These are phyloP conservation scores for Siderastrea radians DNA, from an alignment of 92 coral and sea anemone species.

Conservation along the genomic window DNA sequence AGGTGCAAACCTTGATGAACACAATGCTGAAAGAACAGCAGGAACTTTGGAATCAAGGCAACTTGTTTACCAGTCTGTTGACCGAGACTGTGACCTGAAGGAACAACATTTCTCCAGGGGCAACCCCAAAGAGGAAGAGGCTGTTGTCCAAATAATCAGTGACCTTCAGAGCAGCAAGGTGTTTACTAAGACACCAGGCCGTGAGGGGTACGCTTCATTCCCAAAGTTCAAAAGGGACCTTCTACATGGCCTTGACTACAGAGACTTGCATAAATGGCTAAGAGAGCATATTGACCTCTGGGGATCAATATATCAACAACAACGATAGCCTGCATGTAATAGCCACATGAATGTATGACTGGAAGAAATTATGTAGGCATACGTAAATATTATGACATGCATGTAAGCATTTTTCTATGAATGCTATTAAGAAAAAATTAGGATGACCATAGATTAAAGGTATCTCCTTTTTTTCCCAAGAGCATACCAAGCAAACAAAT, in stretches of 20 bases:
- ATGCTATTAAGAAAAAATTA: too few species aligned
- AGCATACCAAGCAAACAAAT: too few species aligned
- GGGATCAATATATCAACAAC: constrained; percentile 44
- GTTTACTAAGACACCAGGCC: constrained; percentile 29
- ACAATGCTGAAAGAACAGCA: constrained; percentile 51
- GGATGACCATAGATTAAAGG: too few species aligned
- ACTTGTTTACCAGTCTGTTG: constrained; percentile 49
- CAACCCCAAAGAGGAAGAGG: constrained; percentile 39
- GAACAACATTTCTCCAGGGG: constrained; percentile 29
- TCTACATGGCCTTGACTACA: constrained; percentile 61
- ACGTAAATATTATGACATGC: too few species aligned
- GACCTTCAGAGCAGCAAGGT: constrained; percentile 15
- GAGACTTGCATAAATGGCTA: constrained; percentile 77
- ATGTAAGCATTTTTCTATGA: too few species aligned
- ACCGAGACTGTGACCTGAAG: constrained; percentile 59
- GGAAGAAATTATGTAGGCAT: too few species aligned
- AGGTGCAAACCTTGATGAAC: constrained; percentile 56
- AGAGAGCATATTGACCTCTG: constrained; percentile 56
- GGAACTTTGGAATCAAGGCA: constrained; percentile 57
- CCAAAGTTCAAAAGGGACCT: constrained; percentile 46
- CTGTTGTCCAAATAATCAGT: constrained; percentile 48
- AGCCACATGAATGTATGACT: neutral
- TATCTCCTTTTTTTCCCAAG: too few species aligned
- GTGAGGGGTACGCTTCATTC: constrained; percentile 49
- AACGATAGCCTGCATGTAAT: neutral